These are phyloP conservation scores for Chymomyza costata DNA, from an alignment of 1,140 invertebrate species.

Conservation along the genomic window DNA sequence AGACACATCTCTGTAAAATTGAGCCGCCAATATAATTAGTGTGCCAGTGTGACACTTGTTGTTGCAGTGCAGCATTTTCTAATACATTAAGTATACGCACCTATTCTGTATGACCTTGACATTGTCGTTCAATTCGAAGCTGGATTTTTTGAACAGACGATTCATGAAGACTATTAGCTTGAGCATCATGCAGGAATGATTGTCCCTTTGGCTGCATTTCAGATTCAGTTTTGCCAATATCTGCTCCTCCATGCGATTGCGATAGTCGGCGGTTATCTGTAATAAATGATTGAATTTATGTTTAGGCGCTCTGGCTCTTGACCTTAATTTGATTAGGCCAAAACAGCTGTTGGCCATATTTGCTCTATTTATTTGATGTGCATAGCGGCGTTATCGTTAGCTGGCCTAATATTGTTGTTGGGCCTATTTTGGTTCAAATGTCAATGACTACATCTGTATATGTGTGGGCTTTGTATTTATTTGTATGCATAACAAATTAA, in stretches of 20 bases:
- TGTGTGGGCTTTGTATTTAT: too few relatives aligned
- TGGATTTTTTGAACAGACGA: slow-evolving; percentile 85
- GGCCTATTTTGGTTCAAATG: slow-evolving; percentile 6
- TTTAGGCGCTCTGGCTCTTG: background rate
- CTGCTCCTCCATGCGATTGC: slow-evolving; percentile 79
- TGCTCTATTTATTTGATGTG: slow-evolving; percentile 17
- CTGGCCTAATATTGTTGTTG: too few relatives aligned
- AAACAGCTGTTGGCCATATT: background rate
- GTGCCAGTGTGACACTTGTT: too few relatives aligned
- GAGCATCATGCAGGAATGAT: slow-evolving; percentile 86
- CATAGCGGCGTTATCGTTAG: background rate
- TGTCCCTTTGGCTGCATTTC: slow-evolving; percentile 85
- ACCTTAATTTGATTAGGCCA: background rate
- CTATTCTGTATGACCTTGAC: slow-evolving; percentile 86
- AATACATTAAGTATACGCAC: too few relatives aligned
- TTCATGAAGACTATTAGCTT: slow-evolving; percentile 89
- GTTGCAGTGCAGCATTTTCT: too few relatives aligned
- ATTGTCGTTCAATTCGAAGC: slow-evolving; percentile 84
- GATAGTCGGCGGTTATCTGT: slow-evolving; percentile 59
- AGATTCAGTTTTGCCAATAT: slow-evolving; percentile 83
- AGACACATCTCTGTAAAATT: slow-evolving; percentile 44
- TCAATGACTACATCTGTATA: slow-evolving; percentile 11
- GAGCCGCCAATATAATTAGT: background rate
- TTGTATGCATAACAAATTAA: too few relatives aligned
- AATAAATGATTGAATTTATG: background rate